Evolutionary conservation across 2,888 invertebrate species (phyloP).

Genomic region (Anagyrus pseudococci): DNA sequence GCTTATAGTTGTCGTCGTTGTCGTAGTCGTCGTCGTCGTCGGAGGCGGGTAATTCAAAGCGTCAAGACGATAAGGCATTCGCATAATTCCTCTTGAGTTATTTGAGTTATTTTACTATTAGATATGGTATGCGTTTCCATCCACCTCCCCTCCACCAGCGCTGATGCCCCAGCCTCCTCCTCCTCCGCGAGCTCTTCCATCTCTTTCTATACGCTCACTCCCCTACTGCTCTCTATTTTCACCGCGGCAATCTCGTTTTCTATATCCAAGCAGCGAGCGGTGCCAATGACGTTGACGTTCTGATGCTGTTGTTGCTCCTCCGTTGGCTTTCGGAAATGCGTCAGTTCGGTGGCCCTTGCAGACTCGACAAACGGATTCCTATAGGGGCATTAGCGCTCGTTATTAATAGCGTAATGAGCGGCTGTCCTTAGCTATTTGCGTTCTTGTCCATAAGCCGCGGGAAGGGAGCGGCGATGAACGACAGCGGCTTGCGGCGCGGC

Average conservation of each 20-base stretch:
- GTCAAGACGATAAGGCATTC: slow-evolving; percentile 56
- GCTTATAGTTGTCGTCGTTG: too few relatives aligned
- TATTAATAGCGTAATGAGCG: slow-evolving; percentile 48
- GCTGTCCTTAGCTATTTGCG: slow-evolving; percentile 20
- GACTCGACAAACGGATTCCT: too few relatives aligned
- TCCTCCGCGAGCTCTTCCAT: not conserved
- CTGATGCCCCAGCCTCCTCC: too few relatives aligned
- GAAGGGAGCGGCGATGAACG: not conserved
- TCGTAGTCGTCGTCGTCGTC: too few relatives aligned
- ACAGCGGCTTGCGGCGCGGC: not conserved
- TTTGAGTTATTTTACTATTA: slow-evolving; percentile 59
- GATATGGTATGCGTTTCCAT: slow-evolving; percentile 52
- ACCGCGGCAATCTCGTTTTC: too few relatives aligned
- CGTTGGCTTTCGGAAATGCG: slow-evolving; percentile 18
- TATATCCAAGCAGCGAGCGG: too few relatives aligned
- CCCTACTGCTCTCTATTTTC: slow-evolving; percentile 7
- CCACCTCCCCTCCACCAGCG: not conserved
- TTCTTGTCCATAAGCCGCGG: not conserved
- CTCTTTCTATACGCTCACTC: too few relatives aligned
- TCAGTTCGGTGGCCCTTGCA: too few relatives aligned
- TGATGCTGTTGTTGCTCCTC: slow-evolving; percentile 35
- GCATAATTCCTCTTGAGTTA: slow-evolving; percentile 58
- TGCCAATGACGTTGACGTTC: not conserved
- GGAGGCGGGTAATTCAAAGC: slow-evolving; percentile 52
- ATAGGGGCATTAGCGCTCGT: slow-evolving; percentile 27